Conservation (phyloP, 2,888 invertebrate species). For the Sarcophaga carnaria region DNA sequence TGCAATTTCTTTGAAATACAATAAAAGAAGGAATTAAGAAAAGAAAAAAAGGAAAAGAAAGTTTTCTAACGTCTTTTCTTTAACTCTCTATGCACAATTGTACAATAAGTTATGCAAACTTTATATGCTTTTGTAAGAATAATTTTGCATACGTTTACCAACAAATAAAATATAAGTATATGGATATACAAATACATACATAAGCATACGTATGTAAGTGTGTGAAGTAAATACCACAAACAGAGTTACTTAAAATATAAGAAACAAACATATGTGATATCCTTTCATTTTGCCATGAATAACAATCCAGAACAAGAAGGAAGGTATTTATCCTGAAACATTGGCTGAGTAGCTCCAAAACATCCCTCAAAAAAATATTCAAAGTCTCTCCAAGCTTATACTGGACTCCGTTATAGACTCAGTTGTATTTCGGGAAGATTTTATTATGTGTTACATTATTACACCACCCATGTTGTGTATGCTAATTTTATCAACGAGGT, state of each 20-base stretch:
- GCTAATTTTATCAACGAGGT: too few species aligned
- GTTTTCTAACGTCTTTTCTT: constrained; percentile 51
- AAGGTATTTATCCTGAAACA: too few species aligned
- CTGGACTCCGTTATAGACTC: too few species aligned
- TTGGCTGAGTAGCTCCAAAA: too few species aligned
- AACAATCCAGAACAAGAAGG: too few species aligned
- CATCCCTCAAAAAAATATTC: too few species aligned
- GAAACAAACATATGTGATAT: background rate
- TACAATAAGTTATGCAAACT: constrained; percentile 68
- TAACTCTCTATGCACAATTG: constrained; percentile 59
- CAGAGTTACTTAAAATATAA: background rate
- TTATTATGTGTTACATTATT: too few species aligned
- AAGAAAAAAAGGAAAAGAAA: constrained; percentile 5
- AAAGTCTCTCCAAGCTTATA: too few species aligned
- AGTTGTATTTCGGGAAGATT: too few species aligned
- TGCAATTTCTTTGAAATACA: constrained; percentile 59
- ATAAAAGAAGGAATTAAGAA: too few species aligned
- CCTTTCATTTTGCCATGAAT: background rate
- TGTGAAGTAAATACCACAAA: background rate
- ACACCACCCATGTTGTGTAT: too few species aligned
- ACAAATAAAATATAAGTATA: background rate
- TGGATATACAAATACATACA: background rate
- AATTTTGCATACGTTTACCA: constrained; percentile 52
- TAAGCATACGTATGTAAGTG: background rate
- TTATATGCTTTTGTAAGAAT: constrained; percentile 35